Evolutionary conservation across 2,113 vertebrate genomes (phyloP).

Genomic region (Elanus axillaris): DNA sequence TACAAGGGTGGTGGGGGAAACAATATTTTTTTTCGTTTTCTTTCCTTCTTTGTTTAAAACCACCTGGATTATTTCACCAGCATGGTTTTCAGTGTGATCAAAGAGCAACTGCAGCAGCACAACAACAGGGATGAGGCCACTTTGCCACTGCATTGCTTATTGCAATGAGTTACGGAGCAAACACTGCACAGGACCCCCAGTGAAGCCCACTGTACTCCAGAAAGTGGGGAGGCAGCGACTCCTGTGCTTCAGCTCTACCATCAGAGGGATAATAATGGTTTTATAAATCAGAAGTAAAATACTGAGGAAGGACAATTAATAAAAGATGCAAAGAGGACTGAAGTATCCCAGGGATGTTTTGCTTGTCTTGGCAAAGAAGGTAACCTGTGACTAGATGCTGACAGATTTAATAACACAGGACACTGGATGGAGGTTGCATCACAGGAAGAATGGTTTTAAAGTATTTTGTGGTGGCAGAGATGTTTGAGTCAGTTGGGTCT

Average conservation of each 20-base stretch:
- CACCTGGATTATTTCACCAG: background rate
- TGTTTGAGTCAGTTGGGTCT: background rate
- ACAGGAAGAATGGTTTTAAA: background rate
- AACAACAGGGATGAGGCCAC: fast-evolving
- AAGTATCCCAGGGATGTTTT: background rate
- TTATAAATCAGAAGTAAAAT: background rate
- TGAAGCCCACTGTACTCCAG: background rate
- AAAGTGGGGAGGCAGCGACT: background rate
- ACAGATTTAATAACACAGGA: background rate
- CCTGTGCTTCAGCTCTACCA: background rate
- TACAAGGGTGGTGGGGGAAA: background rate
- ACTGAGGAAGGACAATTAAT: background rate
- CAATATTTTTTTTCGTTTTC: background rate
- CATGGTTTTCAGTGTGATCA: background rate
- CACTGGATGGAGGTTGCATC: background rate
- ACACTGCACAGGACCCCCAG: background rate
- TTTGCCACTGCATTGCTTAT: background rate
- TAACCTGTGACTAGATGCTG: background rate
- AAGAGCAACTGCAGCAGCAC: background rate
- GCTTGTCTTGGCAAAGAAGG: background rate
- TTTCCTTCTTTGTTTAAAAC: background rate
- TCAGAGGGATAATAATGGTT: background rate
- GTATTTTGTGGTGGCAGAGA: background rate
- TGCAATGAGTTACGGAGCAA: background rate
- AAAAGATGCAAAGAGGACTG: background rate